These are phyloP conservation scores for Cosmia trapezina DNA, from an alignment of 2,888 invertebrate species.

Conservation along the genomic window DNA sequence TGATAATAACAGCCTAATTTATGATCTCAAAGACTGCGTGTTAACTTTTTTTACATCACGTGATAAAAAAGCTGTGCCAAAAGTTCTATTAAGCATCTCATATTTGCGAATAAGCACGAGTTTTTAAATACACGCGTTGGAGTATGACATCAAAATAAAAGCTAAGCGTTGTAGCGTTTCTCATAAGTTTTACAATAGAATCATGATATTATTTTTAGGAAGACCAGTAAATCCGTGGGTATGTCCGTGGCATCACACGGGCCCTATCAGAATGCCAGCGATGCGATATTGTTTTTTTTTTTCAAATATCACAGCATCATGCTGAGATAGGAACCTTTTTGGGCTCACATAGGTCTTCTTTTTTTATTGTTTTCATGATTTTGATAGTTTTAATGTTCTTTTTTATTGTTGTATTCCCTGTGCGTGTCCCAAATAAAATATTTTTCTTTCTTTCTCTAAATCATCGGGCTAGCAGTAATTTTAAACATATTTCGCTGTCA, in stretches of 20 bases:
- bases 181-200: neutral
- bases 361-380: too few relatives aligned
- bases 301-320: too few relatives aligned
- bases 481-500: neutral
- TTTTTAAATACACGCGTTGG: neutral
- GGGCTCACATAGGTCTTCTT: too few relatives aligned
- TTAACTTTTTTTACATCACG: conserved; percentile 17
- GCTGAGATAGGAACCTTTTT: too few relatives aligned
- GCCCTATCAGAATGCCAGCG: too few relatives aligned
- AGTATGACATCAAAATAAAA: conserved; percentile 10
- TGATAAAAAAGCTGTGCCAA: neutral
- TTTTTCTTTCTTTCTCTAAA: neutral
- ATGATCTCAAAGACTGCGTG: conserved; percentile 6
- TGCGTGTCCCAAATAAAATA: too few relatives aligned
- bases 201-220: neutral
- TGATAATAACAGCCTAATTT: conserved; percentile 13
- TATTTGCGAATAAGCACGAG: conserved; percentile 14
- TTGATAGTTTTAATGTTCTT: too few relatives aligned
- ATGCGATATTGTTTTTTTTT: too few relatives aligned
- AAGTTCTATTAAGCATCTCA: conserved; percentile 9
- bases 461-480: neutral
- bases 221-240: neutral
- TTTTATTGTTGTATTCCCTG: too few relatives aligned
- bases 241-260: too few relatives aligned
- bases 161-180: conserved; percentile 16